Conservation (phyloP, 2,888 invertebrate genomes). For the Sesia apiformis region DNA sequence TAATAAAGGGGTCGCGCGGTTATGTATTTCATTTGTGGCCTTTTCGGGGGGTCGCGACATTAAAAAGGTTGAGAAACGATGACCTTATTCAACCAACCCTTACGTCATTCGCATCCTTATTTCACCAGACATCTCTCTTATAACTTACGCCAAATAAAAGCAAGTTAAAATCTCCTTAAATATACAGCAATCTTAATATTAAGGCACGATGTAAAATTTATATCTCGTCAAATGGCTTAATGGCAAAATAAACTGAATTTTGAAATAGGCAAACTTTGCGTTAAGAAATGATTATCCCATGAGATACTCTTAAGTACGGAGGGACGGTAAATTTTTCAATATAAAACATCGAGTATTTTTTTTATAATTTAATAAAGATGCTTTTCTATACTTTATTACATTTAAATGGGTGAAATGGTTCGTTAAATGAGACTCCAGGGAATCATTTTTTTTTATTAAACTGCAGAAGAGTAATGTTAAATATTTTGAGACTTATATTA, state of each 20-base stretch:
- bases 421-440: conserved; percentile 38
- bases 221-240: conserved; percentile 49
- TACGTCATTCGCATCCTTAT: not conserved
- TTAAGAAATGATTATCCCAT: conserved; percentile 47
- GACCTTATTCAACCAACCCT: not conserved
- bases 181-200: conserved; percentile 33
- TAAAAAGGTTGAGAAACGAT: too few species aligned
- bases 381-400: conserved; percentile 60
- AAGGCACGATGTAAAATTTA: conserved; percentile 37
- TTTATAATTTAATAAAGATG: conserved; percentile 53
- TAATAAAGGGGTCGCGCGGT: too few species aligned
- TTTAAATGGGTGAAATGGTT: conserved; percentile 59
- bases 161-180: conserved; percentile 33
- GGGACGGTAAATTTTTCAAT: conserved; percentile 29
- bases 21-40: too few species aligned
- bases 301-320: conserved; percentile 26
- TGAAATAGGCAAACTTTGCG: conserved; percentile 35
- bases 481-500: too few species aligned
- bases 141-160: not conserved
- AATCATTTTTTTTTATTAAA: conserved; percentile 11
- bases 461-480: too few species aligned
- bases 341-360: conserved; percentile 22
- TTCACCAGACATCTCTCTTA: not conserved
- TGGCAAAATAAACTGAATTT: conserved; percentile 57
- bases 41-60: too few species aligned